Base-by-base conservation (phyloP, 2,113 vertebrate genomes). In the Pollachius pollachius region DNA sequence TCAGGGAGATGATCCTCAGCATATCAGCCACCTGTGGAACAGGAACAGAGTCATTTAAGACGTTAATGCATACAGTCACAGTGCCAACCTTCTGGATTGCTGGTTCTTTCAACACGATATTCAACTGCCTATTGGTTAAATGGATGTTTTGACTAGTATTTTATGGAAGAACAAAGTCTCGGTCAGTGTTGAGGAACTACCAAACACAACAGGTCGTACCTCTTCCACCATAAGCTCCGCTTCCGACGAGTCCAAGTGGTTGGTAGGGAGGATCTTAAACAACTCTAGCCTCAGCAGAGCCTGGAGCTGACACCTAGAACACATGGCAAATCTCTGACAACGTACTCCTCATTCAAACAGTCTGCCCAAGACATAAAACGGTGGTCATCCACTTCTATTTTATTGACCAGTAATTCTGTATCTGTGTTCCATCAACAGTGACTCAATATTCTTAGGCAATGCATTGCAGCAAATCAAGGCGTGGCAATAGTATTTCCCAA, bases 221-320 rank as follows among this genome's bases (percentile, higher is more conserved):
- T 99, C 97, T 79, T 96, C 95, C 34, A 94, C 87, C 25, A 94
- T 81, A 65, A 93, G 88, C 27, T 96, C 96, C 78, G 85, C 67
- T 61, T 93, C 85, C 0, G 90, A 87, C 13, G 60, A 0, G 4
- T 77, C 89, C 2, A 80, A 84, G 19, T 88, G 87, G 9, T 91
- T 7, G 0, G 78, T 84, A 30, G 94, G 87, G 66, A 88, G 90
- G 75, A 92, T 93, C 62, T 87, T 85, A 77, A 94, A 96, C 69
- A 96, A 67, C 87, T 98, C 95, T 68, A 99, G 81, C 73, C 94
- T 93, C 48, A 99, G 76, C 76, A 95, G 80, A 0, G 93, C 94
- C 81, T 99, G 97, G 12, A 98, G 88, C 79, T 91, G 92, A 77
- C 95, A 98, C 85, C 97, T 99, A 60, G 16, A 19, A n/a, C 48